Evolutionary conservation across 35 echinoderm and acorn worm genomes (phyloP).

Genomic region (Heliocidaris tuberculata): DNA sequence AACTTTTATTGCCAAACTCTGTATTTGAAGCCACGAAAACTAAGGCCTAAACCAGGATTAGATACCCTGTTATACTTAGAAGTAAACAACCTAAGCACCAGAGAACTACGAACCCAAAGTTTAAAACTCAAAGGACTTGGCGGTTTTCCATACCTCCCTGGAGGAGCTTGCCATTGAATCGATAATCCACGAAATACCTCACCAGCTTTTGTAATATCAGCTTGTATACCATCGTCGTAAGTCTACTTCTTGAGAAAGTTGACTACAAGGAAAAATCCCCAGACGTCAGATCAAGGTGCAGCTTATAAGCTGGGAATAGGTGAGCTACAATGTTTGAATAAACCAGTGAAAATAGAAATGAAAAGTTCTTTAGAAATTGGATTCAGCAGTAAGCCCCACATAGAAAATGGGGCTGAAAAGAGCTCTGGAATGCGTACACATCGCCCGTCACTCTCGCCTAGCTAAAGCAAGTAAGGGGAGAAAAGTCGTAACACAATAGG

Average conservation of each 20-base stretch:
- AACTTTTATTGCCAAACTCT: neutral
- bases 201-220: constrained; percentile 65
- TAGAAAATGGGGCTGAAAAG: constrained; percentile 43
- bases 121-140: constrained; percentile 92
- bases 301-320: constrained; percentile 65
- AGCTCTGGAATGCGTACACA: constrained; percentile 89
- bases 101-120: constrained; percentile 56
- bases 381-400: constrained; percentile 74
- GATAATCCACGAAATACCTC: constrained; percentile 85
- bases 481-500: constrained; percentile 97
- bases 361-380: constrained; percentile 64
- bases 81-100: constrained; percentile 48
- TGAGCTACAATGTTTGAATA: constrained; percentile 70
- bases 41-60: constrained; percentile 74
- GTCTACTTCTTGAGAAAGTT: constrained; percentile 54
- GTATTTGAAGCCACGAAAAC: constrained; percentile 43
- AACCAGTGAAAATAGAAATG: constrained; percentile 24
- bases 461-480: constrained; percentile 38
- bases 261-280: neutral
- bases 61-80: constrained; percentile 75
- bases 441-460: constrained; percentile 88
- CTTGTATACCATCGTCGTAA: constrained; percentile 93
- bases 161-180: constrained; percentile 83
- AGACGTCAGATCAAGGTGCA: constrained; percentile 92
- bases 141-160: constrained; percentile 75